Conservation (phyloP, 2,113 vertebrate genomes). For the Emberiza fucata region DNA sequence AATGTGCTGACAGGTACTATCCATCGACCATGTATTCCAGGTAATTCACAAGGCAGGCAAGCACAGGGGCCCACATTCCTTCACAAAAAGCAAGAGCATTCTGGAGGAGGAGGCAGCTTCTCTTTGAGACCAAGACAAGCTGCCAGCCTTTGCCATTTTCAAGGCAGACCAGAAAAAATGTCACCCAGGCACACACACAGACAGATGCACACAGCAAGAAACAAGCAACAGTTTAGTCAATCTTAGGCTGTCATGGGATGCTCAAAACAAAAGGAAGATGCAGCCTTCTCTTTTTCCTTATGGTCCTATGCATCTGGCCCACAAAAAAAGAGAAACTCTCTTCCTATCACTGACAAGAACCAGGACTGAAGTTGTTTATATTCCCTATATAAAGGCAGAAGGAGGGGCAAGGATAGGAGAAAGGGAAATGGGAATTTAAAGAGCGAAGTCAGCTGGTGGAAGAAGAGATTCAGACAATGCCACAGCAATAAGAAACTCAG, state of each 20-base stretch:
- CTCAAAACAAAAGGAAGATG: background rate
- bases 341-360: background rate
- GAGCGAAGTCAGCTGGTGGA: background rate
- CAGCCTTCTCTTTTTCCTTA: background rate
- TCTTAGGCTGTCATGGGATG: background rate
- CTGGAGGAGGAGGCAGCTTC: background rate
- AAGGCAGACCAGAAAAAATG: background rate
- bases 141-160: background rate
- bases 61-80: background rate
- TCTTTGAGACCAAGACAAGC: background rate
- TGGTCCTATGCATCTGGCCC: background rate
- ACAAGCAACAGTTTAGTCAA: background rate
- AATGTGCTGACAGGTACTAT: constrained; percentile 39
- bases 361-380: background rate
- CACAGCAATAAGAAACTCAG: background rate
- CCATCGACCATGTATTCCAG: background rate
- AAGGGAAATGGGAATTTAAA: background rate
- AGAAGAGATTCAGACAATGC: background rate
- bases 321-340: background rate
- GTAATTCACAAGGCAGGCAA: constrained; percentile 17
- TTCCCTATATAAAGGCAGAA: background rate
- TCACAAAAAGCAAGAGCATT: background rate
- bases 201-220: background rate
- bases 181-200: background rate
- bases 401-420: background rate